Base-by-base conservation (phyloP, 2,797 vertebrate genomes). In the Oreonectes daqikongensis region DNA sequence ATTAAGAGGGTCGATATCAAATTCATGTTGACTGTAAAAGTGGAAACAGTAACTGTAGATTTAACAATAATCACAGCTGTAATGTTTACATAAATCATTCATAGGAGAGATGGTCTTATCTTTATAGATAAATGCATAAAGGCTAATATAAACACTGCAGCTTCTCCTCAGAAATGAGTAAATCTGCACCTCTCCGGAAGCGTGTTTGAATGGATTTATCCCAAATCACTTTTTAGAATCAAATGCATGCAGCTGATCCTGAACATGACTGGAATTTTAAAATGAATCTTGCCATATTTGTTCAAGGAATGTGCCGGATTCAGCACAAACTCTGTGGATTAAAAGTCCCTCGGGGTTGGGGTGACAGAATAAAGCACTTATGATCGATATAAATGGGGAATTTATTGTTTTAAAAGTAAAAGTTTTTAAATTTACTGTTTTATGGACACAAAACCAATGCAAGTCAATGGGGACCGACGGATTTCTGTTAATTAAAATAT, bases 191-290 rank as follows among this genome's bases (percentile, higher is more conserved):
- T 83, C 72, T 82, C 86, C 4, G 71, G 38, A 66, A 75, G 78
- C 77, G 81, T 85, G 78, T 83, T 80, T 79, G 79, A 81, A 81
- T 79, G 78, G 72, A 78, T 86, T 87, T 78, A 77, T 78, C 72
- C 69, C 72, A 60, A 78, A 83, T 32, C 75, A 64, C 77, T 84
- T 81, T 84, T 75, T 81, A 77, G 85, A 87, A 83, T 84, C 81
- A 73, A 89, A 87, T 87, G 89, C 89, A 91, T 91, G 88, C 79
- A 11, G 87, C 85, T 82, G 85, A 85, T 81, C 67, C 4, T 69
- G 67, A 86, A 83, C 84, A 87, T 85, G 86, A 80, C 48, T 66
- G 82, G 89, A 90, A 91, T 90, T 4, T 85, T 82, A 78, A 89
- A 89, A 85, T 83, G 74, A 79, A 79, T 72, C 78, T 44, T 70